Evolutionary conservation across 2,797 vertebrate species (phyloP), one percentile per base, ranked within the genome.

Genomic region (Pangasius krempfi): DNA sequence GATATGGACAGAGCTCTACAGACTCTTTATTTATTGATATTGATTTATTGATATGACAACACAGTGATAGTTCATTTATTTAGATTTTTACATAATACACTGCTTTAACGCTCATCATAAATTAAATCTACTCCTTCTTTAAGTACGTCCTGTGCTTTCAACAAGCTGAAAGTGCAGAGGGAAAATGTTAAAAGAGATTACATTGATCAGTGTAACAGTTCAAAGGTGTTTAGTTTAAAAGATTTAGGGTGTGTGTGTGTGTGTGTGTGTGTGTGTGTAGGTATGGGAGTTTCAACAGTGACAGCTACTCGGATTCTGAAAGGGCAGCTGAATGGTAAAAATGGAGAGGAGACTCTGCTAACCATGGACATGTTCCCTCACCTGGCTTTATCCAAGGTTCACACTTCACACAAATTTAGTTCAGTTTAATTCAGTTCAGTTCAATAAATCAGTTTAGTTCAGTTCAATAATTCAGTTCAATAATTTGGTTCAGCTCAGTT

Each of bases 261-360:
- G 54, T 81, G 79, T 40, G 37, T 83, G 81, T 50, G 27, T 75
- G 84, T 86, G 85, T 76, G 40, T 47, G 37, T 90, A 97, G 96
- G 96, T 70, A 97, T 97, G 96, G 96, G 96, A 58, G 1, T 97
- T 7, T 18, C 96, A 5, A 97, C 96, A 22, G 94, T 97, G 87
- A 97, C 96, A 0, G 96, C 96, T n/a, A 88, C 96, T 0, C 94
- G 96, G 72, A 96, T 97, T 89, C 93, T 96, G 60, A 97, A 97
- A 93, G 96, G 96, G 5, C 96, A 97, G 90, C 5, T 95, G 84
- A 88, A 87, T 0, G 91, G 90, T 14, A n/a, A 89, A 27, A 91
- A 89, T 3, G 96, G 96, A 54, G 97, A 97, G 92, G 97, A 97
- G 86, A 94, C 88, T 10, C 93, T 92, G 66, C 91, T 97, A 84